Evolutionary conservation across 2,888 invertebrate species (phyloP), one percentile per base, ranked within the genome.

Genomic region (Tanytarsus gracilentus): DNA sequence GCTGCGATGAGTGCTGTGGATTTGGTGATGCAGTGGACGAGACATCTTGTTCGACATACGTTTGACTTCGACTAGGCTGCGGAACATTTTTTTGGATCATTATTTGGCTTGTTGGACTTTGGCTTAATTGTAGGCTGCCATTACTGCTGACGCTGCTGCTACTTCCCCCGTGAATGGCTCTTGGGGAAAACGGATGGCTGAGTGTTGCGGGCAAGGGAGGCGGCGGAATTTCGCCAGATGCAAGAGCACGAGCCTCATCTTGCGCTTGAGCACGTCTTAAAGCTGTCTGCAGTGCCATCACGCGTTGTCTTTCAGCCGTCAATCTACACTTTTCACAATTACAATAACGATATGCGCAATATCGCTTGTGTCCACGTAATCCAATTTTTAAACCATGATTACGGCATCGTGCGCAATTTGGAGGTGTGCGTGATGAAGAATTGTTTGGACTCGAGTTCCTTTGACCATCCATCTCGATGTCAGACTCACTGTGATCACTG

Each of bases 311-410:
- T 69, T 92, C 90, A 0, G 88, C 87, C 0, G 93, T 92, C 62
- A 91, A 76, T 63, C 84, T 82, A 72, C 95, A 95, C 75, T 89
- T 89, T 65, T 86, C 84, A 75, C 95, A 95, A 63, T 77, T 81
- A 75, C 94, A 94, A 70, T 82, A 79, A 64, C 89, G 84, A 75
- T 80, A 93, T 68, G 83, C 82, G 79, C 95, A 96, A 75, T 91
- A 92, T 27, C 91, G 80, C 73, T 95, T 95, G 77, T 95, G 95
- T 14, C 91, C 93, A 74, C 91, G 92, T 64, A 94, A 79, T 72
- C 85, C 84, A 65, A 90, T 85, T 72, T 89, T 89, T 69, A 89
- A 78, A n/a, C 86, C 82, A 75, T 95, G 95, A 77, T 94, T 94
- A 63, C 91, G 80, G 74, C 95, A 95, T 26, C 93, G 84, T 48